Conservation (phyloP, 2,113 vertebrate genomes). For the Malurus elegans region DNA sequence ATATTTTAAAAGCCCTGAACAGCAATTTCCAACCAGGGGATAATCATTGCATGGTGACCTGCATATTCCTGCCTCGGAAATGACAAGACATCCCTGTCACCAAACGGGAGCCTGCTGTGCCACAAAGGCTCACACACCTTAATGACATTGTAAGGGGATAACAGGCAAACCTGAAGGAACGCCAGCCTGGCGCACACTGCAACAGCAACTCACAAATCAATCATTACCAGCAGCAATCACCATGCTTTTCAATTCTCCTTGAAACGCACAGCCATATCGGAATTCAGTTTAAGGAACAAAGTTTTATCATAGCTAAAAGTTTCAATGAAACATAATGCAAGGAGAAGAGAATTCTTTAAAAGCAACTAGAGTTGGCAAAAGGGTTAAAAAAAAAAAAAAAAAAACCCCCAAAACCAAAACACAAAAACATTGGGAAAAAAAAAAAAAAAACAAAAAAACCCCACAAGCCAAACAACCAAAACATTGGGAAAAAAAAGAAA, state of each 20-base stretch:
- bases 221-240: neutral
- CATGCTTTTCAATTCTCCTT: neutral
- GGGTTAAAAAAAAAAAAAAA: neutral
- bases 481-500: neutral
- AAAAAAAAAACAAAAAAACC: neutral
- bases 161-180: neutral
- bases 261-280: neutral
- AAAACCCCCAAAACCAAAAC: neutral
- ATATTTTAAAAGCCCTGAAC: neutral
- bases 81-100: neutral
- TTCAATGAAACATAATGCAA: neutral
- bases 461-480: neutral
- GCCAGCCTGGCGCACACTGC: neutral
- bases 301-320: neutral
- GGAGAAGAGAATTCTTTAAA: neutral
- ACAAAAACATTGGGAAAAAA: neutral
- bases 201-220: neutral
- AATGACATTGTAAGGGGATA: neutral
- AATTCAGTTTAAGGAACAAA: neutral
- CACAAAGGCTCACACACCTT: neutral
- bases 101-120: neutral
- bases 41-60: neutral
- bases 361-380: neutral
- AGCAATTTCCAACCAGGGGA: neutral
- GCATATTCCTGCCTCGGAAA: neutral